Percentiles rank a stretch among this genome's conserved stretches.
phyloP scores from a whole-genome alignment of 2,797 vertebrate genomes.

The Crax fasciolata region DNA sequence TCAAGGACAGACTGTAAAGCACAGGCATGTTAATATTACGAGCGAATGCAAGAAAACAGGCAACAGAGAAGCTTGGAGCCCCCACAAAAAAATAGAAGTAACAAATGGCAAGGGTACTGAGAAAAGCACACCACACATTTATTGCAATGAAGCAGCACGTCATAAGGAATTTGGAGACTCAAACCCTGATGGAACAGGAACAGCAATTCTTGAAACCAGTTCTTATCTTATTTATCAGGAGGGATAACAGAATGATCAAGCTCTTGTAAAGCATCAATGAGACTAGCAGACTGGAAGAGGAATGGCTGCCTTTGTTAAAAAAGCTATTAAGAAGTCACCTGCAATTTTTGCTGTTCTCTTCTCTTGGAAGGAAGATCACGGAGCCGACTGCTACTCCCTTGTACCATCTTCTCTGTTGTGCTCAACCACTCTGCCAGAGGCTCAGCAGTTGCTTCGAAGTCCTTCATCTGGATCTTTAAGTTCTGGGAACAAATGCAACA shows the following conservation, averaged over 20 bases:
- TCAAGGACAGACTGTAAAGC: slow-evolving; percentile 96
- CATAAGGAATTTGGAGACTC: slow-evolving; percentile 1
- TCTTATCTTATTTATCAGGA: background rate
- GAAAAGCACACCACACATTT: slow-evolving; percentile 13
- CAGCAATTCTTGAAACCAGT: background rate
- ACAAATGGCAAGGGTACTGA: slow-evolving; percentile 33
- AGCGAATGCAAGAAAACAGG: slow-evolving; percentile 82
- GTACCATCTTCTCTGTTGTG: slow-evolving; percentile 86
- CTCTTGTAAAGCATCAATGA: background rate
- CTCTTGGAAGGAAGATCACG: slow-evolving; percentile 92
- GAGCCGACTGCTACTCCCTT: slow-evolving; percentile 88
- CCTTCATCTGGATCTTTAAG: slow-evolving; percentile 92
- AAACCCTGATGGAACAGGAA: background rate
- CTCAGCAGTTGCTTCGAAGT: slow-evolving; percentile 91
- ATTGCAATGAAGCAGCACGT: background rate
- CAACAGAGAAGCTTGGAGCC: slow-evolving; percentile 61
- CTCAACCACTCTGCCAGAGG: slow-evolving; percentile 91
- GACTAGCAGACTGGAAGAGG: background rate
- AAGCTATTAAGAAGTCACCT: slow-evolving; percentile 80
- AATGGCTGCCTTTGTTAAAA: background rate
- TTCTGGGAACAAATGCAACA: slow-evolving; percentile 80
- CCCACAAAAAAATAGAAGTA: background rate
- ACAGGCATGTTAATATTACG: slow-evolving; percentile 86
- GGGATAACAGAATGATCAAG: background rate
- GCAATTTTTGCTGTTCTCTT: slow-evolving; percentile 91